A percentile compares a stretch with the other conserved stretches of the same genome.
Evolutionary conservation across 23 tunicate genomes (phyloP).

Genomic region (Halocynthia roretzi): DNA sequence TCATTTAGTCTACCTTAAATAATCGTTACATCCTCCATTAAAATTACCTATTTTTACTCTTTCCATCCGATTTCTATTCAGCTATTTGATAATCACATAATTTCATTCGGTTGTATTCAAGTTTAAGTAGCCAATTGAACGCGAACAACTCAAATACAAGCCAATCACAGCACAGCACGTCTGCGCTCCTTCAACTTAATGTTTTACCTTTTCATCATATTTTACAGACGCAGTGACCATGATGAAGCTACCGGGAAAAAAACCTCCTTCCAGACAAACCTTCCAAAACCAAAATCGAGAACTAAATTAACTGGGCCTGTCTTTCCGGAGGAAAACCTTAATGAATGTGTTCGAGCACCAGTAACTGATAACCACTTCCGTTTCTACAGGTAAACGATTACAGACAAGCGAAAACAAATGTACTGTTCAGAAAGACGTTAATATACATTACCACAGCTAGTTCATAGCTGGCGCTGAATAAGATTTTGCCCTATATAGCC

Average conservation of each 20-base stretch:
- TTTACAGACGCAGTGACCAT: slow-evolving; percentile 26
- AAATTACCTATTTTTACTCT: too few species aligned
- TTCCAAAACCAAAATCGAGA: slow-evolving; percentile 13
- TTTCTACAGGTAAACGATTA: slow-evolving; percentile 40
- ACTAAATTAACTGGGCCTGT: slow-evolving; percentile 59
- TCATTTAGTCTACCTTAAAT: too few species aligned
- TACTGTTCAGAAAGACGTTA: neutral
- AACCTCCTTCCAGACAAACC: slow-evolving; percentile 38
- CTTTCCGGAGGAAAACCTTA: slow-evolving; percentile 27
- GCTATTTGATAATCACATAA: too few species aligned
- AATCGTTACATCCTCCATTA: too few species aligned
- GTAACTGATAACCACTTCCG: slow-evolving; percentile 62
- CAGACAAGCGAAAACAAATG: neutral
- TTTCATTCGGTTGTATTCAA: too few species aligned
- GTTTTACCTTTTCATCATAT: neutral
- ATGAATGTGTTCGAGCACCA: slow-evolving; percentile 49
- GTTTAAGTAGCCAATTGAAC: too few species aligned
- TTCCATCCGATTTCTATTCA: too few species aligned
- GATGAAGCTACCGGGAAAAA: slow-evolving; percentile 1
- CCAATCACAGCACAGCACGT: neutral
- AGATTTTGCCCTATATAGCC: neutral
- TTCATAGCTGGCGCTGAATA: too few species aligned
- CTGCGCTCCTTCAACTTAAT: neutral
- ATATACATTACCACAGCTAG: slow-evolving; percentile 15
- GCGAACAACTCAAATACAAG: too few species aligned